Percentiles rank a stretch among this genome's conserved stretches.
These are phyloP conservation scores for Climacteris rufus DNA, from an alignment of 2,113 vertebrate genomes.

Conservation along the genomic window DNA sequence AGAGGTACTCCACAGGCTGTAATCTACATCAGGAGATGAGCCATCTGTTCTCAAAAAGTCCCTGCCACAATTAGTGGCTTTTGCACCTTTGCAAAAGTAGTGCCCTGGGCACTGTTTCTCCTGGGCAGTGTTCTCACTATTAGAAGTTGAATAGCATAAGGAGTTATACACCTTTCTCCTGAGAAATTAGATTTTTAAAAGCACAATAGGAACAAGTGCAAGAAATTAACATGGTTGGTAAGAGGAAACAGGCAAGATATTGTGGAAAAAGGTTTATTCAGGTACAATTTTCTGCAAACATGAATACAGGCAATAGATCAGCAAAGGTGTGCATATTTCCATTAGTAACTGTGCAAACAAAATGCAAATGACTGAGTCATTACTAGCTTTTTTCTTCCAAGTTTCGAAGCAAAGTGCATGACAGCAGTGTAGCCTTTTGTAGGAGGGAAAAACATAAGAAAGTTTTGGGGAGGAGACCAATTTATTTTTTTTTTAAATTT, in stretches of 20 bases:
- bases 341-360: background rate
- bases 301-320: background rate
- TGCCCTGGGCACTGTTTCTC: background rate
- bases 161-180: background rate
- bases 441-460: background rate
- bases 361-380: background rate
- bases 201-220: background rate
- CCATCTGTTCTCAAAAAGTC: background rate
- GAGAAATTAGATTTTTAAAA: background rate
- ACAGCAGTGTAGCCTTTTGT: background rate
- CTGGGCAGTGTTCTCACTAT: background rate
- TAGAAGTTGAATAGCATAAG: background rate
- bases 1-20: background rate
- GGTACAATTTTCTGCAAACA: background rate
- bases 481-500: too few relatives aligned
- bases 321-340: background rate
- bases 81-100: background rate
- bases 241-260: background rate
- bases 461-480: background rate
- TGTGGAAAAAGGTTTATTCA: background rate
- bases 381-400: background rate
- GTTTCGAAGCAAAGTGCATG: too few relatives aligned
- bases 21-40: background rate
- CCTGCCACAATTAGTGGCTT: background rate
- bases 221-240: background rate